These are phyloP conservation scores for Parelbella ahira DNA, from an alignment of 2,888 invertebrate genomes.

Conservation along the genomic window DNA sequence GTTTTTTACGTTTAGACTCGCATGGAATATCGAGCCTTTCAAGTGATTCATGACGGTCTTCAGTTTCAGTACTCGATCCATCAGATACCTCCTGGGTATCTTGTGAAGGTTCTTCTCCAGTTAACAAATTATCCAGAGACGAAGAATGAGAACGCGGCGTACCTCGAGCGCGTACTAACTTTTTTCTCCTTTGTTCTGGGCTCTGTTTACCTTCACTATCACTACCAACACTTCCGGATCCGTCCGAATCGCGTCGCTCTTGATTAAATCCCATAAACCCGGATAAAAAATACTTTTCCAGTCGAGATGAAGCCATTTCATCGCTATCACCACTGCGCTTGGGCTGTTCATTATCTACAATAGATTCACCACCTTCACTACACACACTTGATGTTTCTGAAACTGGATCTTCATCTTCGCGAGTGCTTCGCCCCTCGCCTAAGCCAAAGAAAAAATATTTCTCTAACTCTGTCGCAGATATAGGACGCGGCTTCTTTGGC, in stretches of 20 bases:
- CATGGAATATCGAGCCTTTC: conserved; percentile 88
- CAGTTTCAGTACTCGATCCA: conserved; percentile 87
- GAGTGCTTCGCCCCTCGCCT: conserved; percentile 84
- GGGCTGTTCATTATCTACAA: conserved; percentile 81
- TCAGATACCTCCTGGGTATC: conserved; percentile 83
- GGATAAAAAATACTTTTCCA: conserved; percentile 94
- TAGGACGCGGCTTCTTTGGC: conserved; percentile 82
- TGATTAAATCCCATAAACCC: conserved; percentile 91
- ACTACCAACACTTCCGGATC: conserved; percentile 93
- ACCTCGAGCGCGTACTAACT: conserved; percentile 89
- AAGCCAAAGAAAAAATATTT: conserved; percentile 95
- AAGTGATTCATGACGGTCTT: conserved; percentile 83
- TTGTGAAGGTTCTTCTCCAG: conserved; percentile 80
- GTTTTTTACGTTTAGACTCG: conserved; percentile 91
- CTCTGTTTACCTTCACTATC: conserved; percentile 94
- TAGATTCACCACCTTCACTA: conserved; percentile 89
- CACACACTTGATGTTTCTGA: conserved; percentile 93
- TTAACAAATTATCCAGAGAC: conserved; percentile 88
- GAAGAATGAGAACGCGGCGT: conserved; percentile 91
- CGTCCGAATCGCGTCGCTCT: conserved; percentile 88
- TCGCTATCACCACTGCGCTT: conserved; percentile 82
- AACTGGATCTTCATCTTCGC: conserved; percentile 82
- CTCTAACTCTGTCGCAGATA: conserved; percentile 91
- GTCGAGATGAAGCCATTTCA: conserved; percentile 89
- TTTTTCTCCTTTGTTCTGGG: conserved; percentile 91